phyloP scores from a whole-genome alignment of 2,888 invertebrate species.

The Cataglyphis albicans region DNA sequence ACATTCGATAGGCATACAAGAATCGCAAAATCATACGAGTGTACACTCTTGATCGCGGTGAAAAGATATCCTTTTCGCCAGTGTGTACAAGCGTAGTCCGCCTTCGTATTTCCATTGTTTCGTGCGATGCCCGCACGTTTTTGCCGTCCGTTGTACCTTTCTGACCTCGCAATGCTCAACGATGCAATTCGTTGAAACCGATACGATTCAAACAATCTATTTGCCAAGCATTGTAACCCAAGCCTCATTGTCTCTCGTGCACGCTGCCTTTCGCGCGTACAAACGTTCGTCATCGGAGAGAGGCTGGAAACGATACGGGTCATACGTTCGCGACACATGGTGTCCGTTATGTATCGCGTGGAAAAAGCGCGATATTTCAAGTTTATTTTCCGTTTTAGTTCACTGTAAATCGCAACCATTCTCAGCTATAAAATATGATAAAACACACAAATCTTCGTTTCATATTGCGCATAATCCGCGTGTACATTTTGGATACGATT shows the following conservation, averaged over 20 bases:
- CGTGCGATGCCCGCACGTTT: constrained; percentile 54
- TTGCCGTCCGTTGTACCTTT: constrained; percentile 67
- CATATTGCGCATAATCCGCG: constrained; percentile 18
- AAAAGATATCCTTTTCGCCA: constrained; percentile 20
- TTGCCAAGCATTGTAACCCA: constrained; percentile 83
- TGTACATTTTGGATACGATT: constrained; percentile 21
- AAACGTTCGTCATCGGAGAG: constrained; percentile 57
- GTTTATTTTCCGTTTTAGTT: constrained; percentile 66
- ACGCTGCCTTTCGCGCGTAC: constrained; percentile 39
- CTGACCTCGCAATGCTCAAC: constrained; percentile 64
- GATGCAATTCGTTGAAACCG: constrained; percentile 75
- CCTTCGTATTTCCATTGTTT: constrained; percentile 53
- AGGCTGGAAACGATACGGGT: constrained; percentile 48
- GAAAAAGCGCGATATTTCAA: constrained; percentile 67
- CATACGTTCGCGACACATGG: constrained; percentile 32
- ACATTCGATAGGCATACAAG: background rate
- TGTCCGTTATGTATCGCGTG: constrained; percentile 52
- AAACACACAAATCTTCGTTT: constrained; percentile 17
- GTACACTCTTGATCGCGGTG: background rate
- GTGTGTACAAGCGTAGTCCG: background rate
- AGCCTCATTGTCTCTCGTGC: constrained; percentile 80
- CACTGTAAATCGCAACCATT: constrained; percentile 35
- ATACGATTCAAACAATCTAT: constrained; percentile 81
- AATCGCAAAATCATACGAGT: constrained; percentile 11
- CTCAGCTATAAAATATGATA: constrained; percentile 9